Evolutionary conservation across 2,797 vertebrate genomes (phyloP), one percentile per base, ranked within the genome.

Genomic region (Anolis apletophallus): DNA sequence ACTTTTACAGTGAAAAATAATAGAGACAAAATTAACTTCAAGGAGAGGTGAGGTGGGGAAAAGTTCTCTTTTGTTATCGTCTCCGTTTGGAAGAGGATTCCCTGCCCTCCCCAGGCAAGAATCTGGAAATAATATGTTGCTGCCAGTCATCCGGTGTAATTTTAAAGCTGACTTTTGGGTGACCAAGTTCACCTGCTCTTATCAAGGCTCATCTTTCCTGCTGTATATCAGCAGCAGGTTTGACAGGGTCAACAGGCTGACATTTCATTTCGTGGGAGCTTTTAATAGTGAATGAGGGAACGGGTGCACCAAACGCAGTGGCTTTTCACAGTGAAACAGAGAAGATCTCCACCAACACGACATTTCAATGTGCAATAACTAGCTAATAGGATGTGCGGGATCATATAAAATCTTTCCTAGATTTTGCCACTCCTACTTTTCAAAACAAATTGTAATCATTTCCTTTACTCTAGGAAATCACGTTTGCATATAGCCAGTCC

Each of bases 1-100:
- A 85, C 92, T 95, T 96, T 93, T 79, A 91, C 91, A 91, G 91
- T 91, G 91, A 85, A 64, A 90, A 94, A 94, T 90, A 95, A 94
- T 92, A 93, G 88, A 87, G 85, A 85, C 88, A 85, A 94, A 92
- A 92, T 90, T 90, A 88, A 84, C 81, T 89, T 73, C 21, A 21
- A 11, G 21, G 17, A 2, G 7, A 16, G 29, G 64, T 26, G 12
- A 19, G 92, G 93, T 87, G 91, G 94, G 93, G 88, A 64, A 92
- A 81, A 75, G 64, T 85, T 71, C 86, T 85, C 64, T 95, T 93
- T 94, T 92, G 94, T 91, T 74, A 73, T 67, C 80, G 91, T 92
- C 89, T 90, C 83, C 59, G 50, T 86, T 88, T 87, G 90, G 86
- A 89, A 7, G 12, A 26, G 64, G 50, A 36, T 59, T 50, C 57